Percentiles rank a stretch among this genome's conserved stretches.
phyloP scores from a whole-genome alignment of 2,888 invertebrate genomes.

The Byasa hedistus region DNA sequence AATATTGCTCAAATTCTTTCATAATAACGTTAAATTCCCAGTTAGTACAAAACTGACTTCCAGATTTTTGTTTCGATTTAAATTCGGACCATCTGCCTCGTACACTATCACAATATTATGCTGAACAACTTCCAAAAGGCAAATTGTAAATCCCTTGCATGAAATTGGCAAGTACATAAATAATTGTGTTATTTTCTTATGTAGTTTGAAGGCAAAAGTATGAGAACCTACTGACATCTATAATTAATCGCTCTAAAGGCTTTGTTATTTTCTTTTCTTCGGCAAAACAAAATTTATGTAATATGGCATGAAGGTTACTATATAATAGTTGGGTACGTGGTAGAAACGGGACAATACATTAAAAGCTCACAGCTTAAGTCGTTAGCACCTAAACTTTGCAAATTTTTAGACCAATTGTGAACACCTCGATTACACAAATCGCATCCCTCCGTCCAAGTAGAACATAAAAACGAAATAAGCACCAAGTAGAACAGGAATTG shows the following conservation, averaged over 20 bases:
- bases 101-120: constrained; percentile 13
- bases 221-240: no score
- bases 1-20: no score
- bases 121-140: constrained; percentile 5
- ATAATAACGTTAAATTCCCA: no score
- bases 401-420: constrained; percentile 71
- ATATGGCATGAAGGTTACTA: not conserved
- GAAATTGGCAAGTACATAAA: not conserved
- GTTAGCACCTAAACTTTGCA: constrained; percentile 69
- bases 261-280: not conserved
- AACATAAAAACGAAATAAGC: constrained; percentile 34
- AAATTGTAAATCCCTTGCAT: not conserved
- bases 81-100: constrained; percentile 9
- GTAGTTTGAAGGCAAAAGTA: no score
- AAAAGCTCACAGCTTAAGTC: constrained; percentile 42
- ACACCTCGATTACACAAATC: constrained; percentile 59
- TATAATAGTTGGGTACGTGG: no score
- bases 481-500: constrained; percentile 33
- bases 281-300: not conserved
- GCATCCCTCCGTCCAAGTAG: constrained; percentile 26
- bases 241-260: not conserved
- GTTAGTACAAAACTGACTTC: no score
- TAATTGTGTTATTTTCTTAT: no score
- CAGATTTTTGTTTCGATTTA: constrained; percentile 1
- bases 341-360: constrained; percentile 35